phyloP scores from a whole-genome alignment of 2,888 invertebrate species.

The Acleris emargana region DNA sequence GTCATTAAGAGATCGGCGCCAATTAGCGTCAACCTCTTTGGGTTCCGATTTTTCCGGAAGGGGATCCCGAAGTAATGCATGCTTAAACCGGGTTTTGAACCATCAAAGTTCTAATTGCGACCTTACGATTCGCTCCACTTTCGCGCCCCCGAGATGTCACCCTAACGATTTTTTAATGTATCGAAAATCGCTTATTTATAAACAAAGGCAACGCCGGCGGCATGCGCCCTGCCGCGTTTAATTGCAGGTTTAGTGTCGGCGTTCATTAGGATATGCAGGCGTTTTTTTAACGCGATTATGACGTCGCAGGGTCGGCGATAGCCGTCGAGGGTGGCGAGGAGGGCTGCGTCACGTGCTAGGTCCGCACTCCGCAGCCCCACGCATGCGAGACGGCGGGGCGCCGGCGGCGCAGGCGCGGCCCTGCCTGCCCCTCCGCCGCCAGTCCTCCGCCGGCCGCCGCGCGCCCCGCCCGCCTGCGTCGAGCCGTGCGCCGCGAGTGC shows the following conservation, averaged over 20 bases:
- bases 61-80: conserved; percentile 55
- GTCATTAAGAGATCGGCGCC: conserved; percentile 63
- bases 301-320: conserved; percentile 72
- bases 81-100: conserved; percentile 59
- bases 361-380: conserved; percentile 83
- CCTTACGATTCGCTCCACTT: conserved; percentile 67
- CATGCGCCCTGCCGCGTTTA: conserved; percentile 59
- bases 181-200: conserved; percentile 66
- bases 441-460: conserved; percentile 82
- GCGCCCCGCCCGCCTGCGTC: conserved; percentile 66
- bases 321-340: conserved; percentile 72
- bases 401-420: conserved; percentile 74
- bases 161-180: conserved; percentile 72
- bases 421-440: conserved; percentile 77
- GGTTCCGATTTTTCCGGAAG: conserved; percentile 58
- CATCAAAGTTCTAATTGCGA: conserved; percentile 72
- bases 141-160: conserved; percentile 63
- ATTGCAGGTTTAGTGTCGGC: conserved; percentile 78
- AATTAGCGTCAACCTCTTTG: conserved; percentile 63
- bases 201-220: conserved; percentile 63
- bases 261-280: conserved; percentile 80
- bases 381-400: conserved; percentile 83
- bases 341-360: conserved; percentile 83
- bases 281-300: conserved; percentile 81
- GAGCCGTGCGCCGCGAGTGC: conserved; percentile 69